A percentile compares a stretch with the other conserved stretches of the same genome.
These are phyloP conservation scores for Drosophila jambulina DNA, from an alignment of 1,140 invertebrate species.

Conservation along the genomic window DNA sequence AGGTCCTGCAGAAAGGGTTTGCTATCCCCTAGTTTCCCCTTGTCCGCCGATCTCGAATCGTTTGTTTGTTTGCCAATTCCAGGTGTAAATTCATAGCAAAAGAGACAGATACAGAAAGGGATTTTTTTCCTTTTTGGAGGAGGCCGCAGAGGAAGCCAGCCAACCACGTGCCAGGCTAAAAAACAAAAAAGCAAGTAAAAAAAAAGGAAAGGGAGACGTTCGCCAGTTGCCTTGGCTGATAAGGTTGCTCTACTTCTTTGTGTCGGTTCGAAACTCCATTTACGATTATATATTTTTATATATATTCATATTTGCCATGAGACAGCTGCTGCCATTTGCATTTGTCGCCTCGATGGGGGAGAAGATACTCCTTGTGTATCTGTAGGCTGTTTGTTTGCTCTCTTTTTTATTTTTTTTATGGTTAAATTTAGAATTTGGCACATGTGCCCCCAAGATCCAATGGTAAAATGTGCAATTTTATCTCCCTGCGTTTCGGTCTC, in stretches of 20 bases:
- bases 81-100: slow-evolving; percentile 78
- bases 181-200: not conserved
- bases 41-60: slow-evolving; percentile 10
- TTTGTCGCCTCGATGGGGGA: slow-evolving; percentile 51
- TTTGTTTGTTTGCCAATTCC: slow-evolving; percentile 78
- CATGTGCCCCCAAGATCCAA: slow-evolving; percentile 43
- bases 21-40: slow-evolving; percentile 27
- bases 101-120: slow-evolving; percentile 35
- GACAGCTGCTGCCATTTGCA: slow-evolving; percentile 62
- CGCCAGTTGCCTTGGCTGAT: slow-evolving; percentile 74
- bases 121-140: slow-evolving; percentile 23
- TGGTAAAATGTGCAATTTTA: slow-evolving; percentile 25
- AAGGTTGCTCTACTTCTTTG: slow-evolving; percentile 46
- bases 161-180: slow-evolving; percentile 51
- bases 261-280: slow-evolving; percentile 29
- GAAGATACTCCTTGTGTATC: slow-evolving; percentile 34
- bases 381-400: slow-evolving; percentile 17
- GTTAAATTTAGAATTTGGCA: slow-evolving; percentile 72
- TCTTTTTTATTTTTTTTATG: slow-evolving; percentile 41
- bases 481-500: slow-evolving; percentile 46
- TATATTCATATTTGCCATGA: slow-evolving; percentile 64
- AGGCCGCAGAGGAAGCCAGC: slow-evolving; percentile 51
- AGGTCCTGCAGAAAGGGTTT: slow-evolving; percentile 61
- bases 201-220: slow-evolving; percentile 49
- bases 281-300: slow-evolving; percentile 38